Evolutionary conservation across 2,888 invertebrate species (phyloP), one percentile per base, ranked within the genome.

Genomic region (Harpalus rufipes): DNA sequence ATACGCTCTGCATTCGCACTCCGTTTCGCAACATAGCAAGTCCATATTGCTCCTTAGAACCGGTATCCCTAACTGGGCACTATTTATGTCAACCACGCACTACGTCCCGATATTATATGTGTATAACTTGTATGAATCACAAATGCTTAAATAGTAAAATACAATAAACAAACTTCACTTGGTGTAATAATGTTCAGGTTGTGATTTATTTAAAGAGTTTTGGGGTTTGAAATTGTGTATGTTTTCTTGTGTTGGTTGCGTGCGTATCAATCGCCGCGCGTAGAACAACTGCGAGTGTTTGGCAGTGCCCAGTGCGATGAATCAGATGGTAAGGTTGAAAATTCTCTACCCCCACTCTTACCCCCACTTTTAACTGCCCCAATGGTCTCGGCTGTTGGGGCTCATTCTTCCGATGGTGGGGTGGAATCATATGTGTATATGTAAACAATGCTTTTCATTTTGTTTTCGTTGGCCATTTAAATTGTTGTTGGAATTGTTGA

Each of bases 1-100:
- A 87, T 90, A 90, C 74, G 91, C 91, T 87, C 88, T 88, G 86
- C 89, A 89, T 87, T 90, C 90, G 85, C 88, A 88, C 84, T 89
- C 84, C 39, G 87, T 86, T 89, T 91, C 91, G 89, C 89, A 90
- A 88, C 91, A 91, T 88, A 89, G 88, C 88, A 91, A 89, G 89
- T 90, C 89, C 90, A 90, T 90, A 88, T 88, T 89, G 85, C 72
- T 51, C 72, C 44, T 18, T 41, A 41, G 72, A 74, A 74, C 44
- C 41, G 18, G 12, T 16, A 68, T 68, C 41, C 12, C 41, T 16
- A 68, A 76, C 51, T 76, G 12, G 32, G 32, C 76, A 76, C 76
- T 56, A 51, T 18, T 21, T 39, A 32, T 51, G n/a, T 76, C 25
- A 59, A 44, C 25, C 56, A 68, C 56, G 63, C 81, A 56, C 59